These are phyloP conservation scores for Acanthosepion lycidas DNA, from an alignment of 2,888 invertebrate genomes.

Conservation along the genomic window DNA sequence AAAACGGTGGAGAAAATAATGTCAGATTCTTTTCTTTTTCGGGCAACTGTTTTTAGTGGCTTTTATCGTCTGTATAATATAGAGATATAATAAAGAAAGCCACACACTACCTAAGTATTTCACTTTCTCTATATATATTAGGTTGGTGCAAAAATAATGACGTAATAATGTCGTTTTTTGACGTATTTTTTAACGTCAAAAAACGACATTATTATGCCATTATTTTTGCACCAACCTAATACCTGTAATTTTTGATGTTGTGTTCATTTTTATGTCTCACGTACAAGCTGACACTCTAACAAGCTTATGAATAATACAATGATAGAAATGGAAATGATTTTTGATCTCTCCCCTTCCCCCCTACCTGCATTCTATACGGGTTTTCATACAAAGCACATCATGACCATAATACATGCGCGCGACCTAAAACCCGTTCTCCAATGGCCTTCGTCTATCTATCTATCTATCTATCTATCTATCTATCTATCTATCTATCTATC, in stretches of 20 bases:
- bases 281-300: slow-evolving; percentile 4
- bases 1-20: background rate
- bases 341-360: too few relatives aligned
- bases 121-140: background rate
- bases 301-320: background rate
- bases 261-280: background rate
- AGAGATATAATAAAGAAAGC: background rate
- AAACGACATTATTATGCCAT: too few relatives aligned
- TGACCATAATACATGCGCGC: background rate
- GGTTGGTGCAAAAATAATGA: too few relatives aligned
- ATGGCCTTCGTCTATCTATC: background rate
- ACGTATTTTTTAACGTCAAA: too few relatives aligned
- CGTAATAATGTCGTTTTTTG: too few relatives aligned
- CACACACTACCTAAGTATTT: background rate
- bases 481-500: slow-evolving; percentile 41
- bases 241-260: background rate
- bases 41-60: background rate
- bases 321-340: too few relatives aligned
- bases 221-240: too few relatives aligned
- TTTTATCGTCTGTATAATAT: slow-evolving; percentile 1
- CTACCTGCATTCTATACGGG: too few relatives aligned
- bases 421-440: background rate
- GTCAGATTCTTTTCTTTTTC: background rate
- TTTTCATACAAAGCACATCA: too few relatives aligned
- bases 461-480: slow-evolving; percentile 8